phyloP scores from a whole-genome alignment of 2,888 invertebrate species.

The Dinocampus coccinellae region DNA sequence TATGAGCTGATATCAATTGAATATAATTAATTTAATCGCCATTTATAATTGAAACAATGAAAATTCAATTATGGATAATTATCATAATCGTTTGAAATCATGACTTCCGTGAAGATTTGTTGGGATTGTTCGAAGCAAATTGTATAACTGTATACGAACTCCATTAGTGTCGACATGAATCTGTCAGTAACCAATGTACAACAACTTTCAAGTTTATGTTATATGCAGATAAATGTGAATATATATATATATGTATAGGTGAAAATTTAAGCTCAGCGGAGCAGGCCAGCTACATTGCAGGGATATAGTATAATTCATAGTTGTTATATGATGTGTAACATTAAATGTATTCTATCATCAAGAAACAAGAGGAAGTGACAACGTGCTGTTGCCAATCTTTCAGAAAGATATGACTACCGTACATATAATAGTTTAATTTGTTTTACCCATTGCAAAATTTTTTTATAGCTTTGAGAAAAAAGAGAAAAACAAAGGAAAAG shows the following conservation, averaged over 20 bases:
- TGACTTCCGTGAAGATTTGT: background rate
- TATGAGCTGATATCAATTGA: background rate
- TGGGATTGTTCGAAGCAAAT: background rate
- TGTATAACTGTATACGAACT: conserved; percentile 10
- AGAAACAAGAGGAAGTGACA: background rate
- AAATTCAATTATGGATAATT: conserved; percentile 5
- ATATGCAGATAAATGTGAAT: background rate
- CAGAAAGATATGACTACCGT: background rate
- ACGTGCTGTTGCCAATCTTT: background rate
- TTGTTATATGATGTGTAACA: background rate
- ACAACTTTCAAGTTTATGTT: conserved; percentile 9
- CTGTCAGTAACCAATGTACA: conserved; percentile 22
- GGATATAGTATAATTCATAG: background rate
- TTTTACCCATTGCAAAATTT: background rate
- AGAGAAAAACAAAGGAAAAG: background rate
- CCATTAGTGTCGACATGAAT: conserved; percentile 30
- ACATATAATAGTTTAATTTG: background rate
- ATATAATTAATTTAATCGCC: background rate
- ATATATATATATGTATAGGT: background rate
- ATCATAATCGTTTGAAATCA: conserved; percentile 1
- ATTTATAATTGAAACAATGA: background rate
- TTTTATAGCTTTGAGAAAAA: background rate
- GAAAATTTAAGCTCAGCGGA: background rate
- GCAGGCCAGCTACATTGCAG: background rate
- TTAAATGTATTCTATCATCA: background rate